Conservation (phyloP, 2,113 vertebrate species). For the Tragelaphus buxtoni region DNA sequence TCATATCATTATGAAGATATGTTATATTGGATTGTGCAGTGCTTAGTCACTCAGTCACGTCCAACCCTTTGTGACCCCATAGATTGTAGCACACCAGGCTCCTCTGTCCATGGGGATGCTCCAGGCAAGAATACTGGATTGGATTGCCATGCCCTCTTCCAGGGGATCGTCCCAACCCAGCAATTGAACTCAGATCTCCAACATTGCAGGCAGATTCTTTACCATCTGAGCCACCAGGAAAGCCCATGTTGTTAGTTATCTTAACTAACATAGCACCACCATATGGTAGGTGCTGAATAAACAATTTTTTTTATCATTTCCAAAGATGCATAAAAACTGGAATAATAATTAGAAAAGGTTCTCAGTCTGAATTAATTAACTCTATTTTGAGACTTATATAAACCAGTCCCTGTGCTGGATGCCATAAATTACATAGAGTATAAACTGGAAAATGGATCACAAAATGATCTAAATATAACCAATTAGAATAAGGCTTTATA, state of each 20-base stretch:
- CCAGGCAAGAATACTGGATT: background rate
- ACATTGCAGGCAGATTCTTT: background rate
- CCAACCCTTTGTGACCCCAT: background rate
- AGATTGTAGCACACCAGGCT: background rate
- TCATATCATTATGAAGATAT: background rate
- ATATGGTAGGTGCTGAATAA: background rate
- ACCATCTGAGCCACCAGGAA: background rate
- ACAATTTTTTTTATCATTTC: background rate
- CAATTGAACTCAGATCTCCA: background rate
- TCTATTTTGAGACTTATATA: background rate
- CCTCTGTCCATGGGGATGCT: background rate
- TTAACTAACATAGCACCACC: background rate
- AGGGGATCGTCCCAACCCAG: background rate
- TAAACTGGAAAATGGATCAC: background rate
- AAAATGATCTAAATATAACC: background rate
- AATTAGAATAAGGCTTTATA: background rate
- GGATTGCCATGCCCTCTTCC: background rate
- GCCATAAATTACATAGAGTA: background rate
- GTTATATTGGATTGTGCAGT: background rate
- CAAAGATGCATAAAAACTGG: background rate
- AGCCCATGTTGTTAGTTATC: background rate
- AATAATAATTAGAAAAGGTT: background rate
- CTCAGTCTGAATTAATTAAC: background rate
- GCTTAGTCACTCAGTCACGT: background rate
- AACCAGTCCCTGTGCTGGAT: background rate